Evolutionary conservation across 64 coral and sea anemone species (phyloP).

Genomic region (Stichodactyla mertensii): DNA sequence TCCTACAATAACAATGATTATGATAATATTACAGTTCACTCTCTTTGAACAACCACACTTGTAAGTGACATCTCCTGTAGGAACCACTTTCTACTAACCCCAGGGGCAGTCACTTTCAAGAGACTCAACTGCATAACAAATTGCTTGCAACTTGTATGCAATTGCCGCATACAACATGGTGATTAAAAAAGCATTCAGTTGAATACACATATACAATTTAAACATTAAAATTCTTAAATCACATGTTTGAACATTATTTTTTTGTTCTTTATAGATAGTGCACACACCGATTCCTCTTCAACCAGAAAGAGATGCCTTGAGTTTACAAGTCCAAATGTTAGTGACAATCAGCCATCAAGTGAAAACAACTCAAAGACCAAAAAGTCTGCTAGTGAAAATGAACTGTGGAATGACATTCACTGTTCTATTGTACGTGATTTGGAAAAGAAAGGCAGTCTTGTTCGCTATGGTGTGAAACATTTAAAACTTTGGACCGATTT

Average conservation of each 20-base stretch:
- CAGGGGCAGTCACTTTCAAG: not conserved
- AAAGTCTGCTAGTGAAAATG: slow-evolving; percentile 25
- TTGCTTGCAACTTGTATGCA: not conserved
- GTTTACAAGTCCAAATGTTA: not conserved
- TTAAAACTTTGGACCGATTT: slow-evolving; percentile 48
- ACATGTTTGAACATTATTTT: not conserved
- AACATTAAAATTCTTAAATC: not conserved
- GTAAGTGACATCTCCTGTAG: too few relatives aligned
- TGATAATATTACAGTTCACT: too few relatives aligned
- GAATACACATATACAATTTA: not conserved
- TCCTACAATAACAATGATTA: too few relatives aligned
- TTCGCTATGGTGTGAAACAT: slow-evolving; percentile 39
- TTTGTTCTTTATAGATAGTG: not conserved
- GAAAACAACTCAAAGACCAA: not conserved
- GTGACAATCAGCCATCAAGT: not conserved
- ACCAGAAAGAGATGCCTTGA: slow-evolving; percentile 10
- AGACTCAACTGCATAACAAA: not conserved
- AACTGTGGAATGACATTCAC: slow-evolving; percentile 45
- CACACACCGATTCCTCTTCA: not conserved
- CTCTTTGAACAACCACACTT: too few relatives aligned
- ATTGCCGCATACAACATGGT: not conserved
- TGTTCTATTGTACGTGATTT: slow-evolving; percentile 30
- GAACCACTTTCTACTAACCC: not conserved
- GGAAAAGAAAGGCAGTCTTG: slow-evolving; percentile 32
- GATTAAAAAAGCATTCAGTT: not conserved